Evolutionary conservation across 2,113 vertebrate species (phyloP).

Genomic region (Lophochroa leadbeateri): DNA sequence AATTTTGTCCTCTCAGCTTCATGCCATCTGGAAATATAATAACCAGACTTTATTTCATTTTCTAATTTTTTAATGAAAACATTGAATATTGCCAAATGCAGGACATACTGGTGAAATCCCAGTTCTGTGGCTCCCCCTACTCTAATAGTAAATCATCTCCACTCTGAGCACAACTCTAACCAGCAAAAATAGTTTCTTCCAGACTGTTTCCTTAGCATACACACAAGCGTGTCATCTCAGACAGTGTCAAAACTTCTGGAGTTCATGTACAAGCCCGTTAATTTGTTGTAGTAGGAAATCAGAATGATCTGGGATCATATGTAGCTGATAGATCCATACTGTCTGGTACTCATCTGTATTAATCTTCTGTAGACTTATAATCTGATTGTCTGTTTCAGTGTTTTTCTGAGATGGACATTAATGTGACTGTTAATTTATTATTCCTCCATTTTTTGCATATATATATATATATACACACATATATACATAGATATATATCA

Average conservation of each 20-base stretch:
- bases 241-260: background rate
- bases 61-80: background rate
- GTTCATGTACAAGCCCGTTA: accelerated
- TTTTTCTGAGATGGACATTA: background rate
- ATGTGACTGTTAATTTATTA: background rate
- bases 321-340: background rate
- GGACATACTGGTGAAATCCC: background rate
- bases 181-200: background rate
- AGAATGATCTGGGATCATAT: background rate
- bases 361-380: background rate
- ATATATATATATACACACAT: background rate
- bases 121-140: background rate
- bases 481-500: background rate
- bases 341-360: background rate
- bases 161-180: background rate
- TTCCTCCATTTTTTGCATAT: background rate
- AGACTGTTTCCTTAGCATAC: background rate
- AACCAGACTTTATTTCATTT: background rate
- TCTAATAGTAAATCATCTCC: background rate
- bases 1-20: background rate
- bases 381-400: background rate
- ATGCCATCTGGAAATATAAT: background rate
- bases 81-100: background rate
- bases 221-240: background rate
- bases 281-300: background rate